Percentiles rank a stretch among this genome's conserved stretches.
Conservation (phyloP, 2,113 vertebrate genomes). For the Callionymus lyra region DNA sequence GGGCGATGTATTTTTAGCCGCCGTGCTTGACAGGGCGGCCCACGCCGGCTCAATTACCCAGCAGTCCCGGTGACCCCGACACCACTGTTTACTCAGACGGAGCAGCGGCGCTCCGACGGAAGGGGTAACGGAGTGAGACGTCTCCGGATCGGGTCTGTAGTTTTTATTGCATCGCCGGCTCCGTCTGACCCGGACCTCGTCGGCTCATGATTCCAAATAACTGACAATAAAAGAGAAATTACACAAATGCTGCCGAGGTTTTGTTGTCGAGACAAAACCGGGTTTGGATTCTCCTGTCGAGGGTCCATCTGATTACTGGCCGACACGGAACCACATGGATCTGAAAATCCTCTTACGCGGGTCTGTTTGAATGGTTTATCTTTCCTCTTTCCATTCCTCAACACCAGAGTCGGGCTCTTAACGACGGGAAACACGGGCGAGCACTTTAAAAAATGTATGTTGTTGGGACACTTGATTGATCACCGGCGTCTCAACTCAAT, state of each 20-base stretch:
- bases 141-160: constrained; percentile 38
- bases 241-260: constrained; percentile 28
- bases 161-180: constrained; percentile 32
- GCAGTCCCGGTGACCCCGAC: constrained; percentile 74
- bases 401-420: constrained; percentile 78
- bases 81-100: constrained; percentile 76
- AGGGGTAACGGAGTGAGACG: constrained; percentile 66
- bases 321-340: constrained; percentile 43
- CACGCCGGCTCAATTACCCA: constrained; percentile 81
- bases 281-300: constrained; percentile 17
- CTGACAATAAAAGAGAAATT: constrained; percentile 55
- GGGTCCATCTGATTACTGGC: constrained; percentile 46
- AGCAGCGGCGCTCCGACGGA: constrained; percentile 72
- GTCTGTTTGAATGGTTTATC: constrained; percentile 64
- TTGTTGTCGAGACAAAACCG: constrained; percentile 34
- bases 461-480: constrained; percentile 97
- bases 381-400: constrained; percentile 74
- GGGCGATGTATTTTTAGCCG: constrained; percentile 79
- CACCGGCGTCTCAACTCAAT: constrained; percentile 87
- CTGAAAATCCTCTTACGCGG: constrained; percentile 35
- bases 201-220: constrained; percentile 49
- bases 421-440: constrained; percentile 80
- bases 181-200: constrained; percentile 30
- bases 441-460: constrained; percentile 99
- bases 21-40: constrained; percentile 72